A percentile compares a stretch with the other conserved stretches of the same genome.
These are phyloP conservation scores for Rhizomys pruinosus DNA, from an alignment of 2,113 vertebrate species.

Conservation along the genomic window DNA sequence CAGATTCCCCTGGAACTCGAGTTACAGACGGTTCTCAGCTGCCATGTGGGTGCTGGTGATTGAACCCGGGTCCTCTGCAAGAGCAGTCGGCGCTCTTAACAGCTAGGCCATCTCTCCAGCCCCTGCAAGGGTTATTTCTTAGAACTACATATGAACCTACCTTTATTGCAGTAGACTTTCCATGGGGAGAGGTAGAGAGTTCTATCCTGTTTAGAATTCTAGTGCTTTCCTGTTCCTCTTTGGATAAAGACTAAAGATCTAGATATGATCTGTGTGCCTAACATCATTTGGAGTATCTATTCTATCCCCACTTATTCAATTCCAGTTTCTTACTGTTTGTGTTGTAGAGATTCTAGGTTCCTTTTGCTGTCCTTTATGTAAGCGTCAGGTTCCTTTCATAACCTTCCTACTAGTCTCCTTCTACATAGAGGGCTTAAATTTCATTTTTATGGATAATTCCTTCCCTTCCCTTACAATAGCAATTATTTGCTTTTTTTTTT, in stretches of 20 bases:
- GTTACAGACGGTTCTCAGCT: too few species aligned
- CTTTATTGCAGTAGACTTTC: background rate
- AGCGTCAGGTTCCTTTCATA: slow-evolving; percentile 6
- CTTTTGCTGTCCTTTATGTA: background rate
- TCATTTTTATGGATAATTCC: background rate
- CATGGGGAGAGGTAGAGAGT: background rate
- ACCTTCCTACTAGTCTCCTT: background rate
- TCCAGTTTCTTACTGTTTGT: background rate
- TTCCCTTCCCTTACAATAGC: background rate
- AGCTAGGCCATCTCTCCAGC: too few species aligned
- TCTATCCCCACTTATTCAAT: background rate
- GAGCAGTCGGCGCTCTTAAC: too few species aligned
- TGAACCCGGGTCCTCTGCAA: too few species aligned
- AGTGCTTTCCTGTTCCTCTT: background rate
- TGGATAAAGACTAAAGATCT: background rate
- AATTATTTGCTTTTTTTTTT: background rate
- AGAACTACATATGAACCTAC: background rate
- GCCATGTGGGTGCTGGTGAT: too few species aligned
- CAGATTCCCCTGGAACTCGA: too few species aligned
- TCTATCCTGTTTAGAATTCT: background rate
- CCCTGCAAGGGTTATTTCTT: background rate
- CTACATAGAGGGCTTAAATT: background rate
- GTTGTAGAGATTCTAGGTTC: background rate
- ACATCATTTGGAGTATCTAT: background rate
- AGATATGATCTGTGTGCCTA: background rate